These are phyloP conservation scores for Melanotaenia trifasciata DNA, from an alignment of 2,797 vertebrate genomes.

Conservation along the genomic window DNA sequence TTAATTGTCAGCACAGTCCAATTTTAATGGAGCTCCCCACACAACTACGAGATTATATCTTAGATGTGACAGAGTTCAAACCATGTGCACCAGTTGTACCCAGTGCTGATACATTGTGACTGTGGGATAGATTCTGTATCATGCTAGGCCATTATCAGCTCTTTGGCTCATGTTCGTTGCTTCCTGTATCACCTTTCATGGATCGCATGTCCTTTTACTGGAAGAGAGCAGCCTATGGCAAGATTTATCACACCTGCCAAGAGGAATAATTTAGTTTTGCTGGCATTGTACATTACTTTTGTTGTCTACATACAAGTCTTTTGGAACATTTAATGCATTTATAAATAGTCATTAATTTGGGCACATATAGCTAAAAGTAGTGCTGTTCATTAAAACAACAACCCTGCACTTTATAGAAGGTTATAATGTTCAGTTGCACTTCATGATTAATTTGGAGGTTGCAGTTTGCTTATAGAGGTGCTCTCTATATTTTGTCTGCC, in stretches of 20 bases:
- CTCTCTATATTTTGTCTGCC: neutral
- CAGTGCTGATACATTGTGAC: slow-evolving; percentile 47
- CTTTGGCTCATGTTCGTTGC: slow-evolving; percentile 64
- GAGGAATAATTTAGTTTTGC: slow-evolving; percentile 47
- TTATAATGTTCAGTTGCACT: neutral
- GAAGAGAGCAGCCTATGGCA: slow-evolving; percentile 56
- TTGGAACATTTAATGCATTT: slow-evolving; percentile 3
- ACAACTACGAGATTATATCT: slow-evolving; percentile 51
- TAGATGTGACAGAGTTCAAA: slow-evolving; percentile 51
- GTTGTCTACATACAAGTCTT: slow-evolving; percentile 11
- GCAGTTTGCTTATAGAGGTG: neutral
- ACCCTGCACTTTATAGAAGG: slow-evolving; percentile 8
- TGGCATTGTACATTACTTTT: slow-evolving; percentile 26
- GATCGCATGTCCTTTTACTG: slow-evolving; percentile 71
- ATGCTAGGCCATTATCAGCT: slow-evolving; percentile 68
- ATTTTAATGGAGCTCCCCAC: slow-evolving; percentile 63
- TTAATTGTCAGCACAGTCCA: slow-evolving; percentile 72
- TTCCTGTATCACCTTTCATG: slow-evolving; percentile 78
- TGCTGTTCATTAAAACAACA: slow-evolving; percentile 12
- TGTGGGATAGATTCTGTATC: slow-evolving; percentile 60
- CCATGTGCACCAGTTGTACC: slow-evolving; percentile 20
- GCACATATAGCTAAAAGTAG: slow-evolving; percentile 4
- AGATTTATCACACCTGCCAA: slow-evolving; percentile 70
- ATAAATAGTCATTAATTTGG: slow-evolving; percentile 13
- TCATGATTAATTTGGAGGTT: neutral